phyloP scores from a whole-genome alignment of 1,140 invertebrate species.

The Platyscapa corneri region DNA sequence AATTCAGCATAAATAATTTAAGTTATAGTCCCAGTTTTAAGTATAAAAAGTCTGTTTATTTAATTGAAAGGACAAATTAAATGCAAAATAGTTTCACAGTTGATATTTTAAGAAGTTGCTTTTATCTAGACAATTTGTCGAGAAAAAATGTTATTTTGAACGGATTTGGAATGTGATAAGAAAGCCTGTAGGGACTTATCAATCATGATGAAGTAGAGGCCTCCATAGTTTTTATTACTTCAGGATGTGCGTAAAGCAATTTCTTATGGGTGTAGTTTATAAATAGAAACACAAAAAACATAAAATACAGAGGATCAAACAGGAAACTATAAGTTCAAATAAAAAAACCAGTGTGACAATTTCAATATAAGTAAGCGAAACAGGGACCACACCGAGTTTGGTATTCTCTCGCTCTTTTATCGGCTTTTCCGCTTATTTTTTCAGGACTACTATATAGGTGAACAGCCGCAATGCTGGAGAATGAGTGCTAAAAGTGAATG shows the following conservation, averaged over 20 bases:
- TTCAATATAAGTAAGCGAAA: not conserved
- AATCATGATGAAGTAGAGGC: too few species aligned
- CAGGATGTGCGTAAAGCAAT: not conserved
- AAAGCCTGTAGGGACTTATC: too few species aligned
- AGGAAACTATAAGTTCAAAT: not conserved
- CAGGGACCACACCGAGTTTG: not conserved
- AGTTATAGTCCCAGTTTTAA: too few species aligned
- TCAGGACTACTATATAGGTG: not conserved
- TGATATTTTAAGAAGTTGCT: too few species aligned
- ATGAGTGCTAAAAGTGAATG: conserved; percentile 46
- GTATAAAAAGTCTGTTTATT: too few species aligned
- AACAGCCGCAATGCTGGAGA: not conserved
- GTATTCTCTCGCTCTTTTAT: not conserved
- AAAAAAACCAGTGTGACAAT: not conserved
- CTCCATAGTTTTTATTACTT: not conserved
- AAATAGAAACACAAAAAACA: not conserved
- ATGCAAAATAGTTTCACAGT: too few species aligned
- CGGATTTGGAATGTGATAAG: too few species aligned
- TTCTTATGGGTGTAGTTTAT: not conserved
- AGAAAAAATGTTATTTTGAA: too few species aligned
- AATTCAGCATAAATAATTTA: too few species aligned
- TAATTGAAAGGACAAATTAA: too few species aligned
- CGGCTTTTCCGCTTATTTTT: conserved; percentile 5
- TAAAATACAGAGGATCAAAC: not conserved
- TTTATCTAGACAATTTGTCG: too few species aligned